Evolutionary conservation across 2,113 vertebrate genomes (phyloP).

Genomic region (Bufo bufo): DNA sequence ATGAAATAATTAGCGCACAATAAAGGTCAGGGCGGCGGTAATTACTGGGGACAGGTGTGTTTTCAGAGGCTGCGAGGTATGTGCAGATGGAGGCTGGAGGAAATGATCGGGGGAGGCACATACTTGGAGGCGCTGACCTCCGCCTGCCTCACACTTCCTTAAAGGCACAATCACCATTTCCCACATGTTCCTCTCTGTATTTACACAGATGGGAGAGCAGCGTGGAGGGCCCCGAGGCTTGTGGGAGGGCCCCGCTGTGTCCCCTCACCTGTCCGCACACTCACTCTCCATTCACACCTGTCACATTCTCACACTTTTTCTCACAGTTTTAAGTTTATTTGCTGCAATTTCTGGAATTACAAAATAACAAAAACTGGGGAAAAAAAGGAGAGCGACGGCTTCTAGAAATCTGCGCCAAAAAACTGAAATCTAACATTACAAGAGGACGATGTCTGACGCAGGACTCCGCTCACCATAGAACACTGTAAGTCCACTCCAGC

Average conservation of each 20-base stretch:
- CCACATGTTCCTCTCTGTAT: constrained; percentile 25
- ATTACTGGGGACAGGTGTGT: constrained; percentile 52
- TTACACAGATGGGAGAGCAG: constrained; percentile 20
- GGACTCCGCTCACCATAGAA: too few species aligned
- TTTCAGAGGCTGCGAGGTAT: constrained; percentile 42
- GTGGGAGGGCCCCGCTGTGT: background rate
- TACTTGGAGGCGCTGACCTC: background rate
- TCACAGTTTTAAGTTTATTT: too few species aligned
- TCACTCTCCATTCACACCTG: too few species aligned
- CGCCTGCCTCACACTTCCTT: background rate
- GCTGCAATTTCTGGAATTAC: too few species aligned
- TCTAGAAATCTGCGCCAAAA: too few species aligned
- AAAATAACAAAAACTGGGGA: too few species aligned
- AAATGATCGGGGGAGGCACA: constrained; percentile 24
- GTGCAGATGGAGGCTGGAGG: constrained; percentile 26
- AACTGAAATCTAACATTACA: too few species aligned
- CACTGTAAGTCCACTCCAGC: too few species aligned
- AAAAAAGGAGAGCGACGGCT: too few species aligned
- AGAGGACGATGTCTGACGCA: too few species aligned
- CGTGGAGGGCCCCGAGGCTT: background rate
- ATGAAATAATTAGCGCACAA: constrained; percentile 56
- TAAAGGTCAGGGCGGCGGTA: constrained; percentile 43
- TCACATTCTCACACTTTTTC: too few species aligned
- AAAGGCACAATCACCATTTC: constrained; percentile 26
- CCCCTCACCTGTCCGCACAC: background rate